Evolutionary conservation across 2,888 invertebrate species (phyloP).

Genomic region (Xylophagus ater): DNA sequence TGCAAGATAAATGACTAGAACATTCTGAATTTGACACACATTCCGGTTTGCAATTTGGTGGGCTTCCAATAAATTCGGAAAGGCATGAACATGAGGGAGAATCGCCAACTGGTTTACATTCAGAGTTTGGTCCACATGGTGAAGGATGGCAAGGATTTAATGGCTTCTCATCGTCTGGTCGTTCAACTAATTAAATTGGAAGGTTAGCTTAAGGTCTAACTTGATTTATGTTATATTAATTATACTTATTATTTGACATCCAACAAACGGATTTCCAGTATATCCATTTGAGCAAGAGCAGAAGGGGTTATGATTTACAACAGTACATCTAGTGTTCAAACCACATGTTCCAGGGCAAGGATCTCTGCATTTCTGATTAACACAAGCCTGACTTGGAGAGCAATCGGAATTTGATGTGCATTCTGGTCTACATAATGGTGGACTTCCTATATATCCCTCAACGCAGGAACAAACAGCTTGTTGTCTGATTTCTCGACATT

Average conservation of each 20-base stretch:
- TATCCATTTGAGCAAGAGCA: constrained; percentile 59
- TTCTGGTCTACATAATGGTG: constrained; percentile 67
- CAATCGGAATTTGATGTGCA: constrained; percentile 72
- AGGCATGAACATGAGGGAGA: constrained; percentile 65
- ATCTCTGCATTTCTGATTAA: constrained; percentile 67
- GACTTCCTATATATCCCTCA: constrained; percentile 58
- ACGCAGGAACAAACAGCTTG: constrained; percentile 70
- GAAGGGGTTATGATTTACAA: constrained; percentile 67
- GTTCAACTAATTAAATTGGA: constrained; percentile 24
- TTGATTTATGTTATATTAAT: background rate
- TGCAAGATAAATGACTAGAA: constrained; percentile 53
- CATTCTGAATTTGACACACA: constrained; percentile 69
- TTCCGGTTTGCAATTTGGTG: constrained; percentile 61
- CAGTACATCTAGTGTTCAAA: constrained; percentile 55
- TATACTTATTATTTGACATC: constrained; percentile 54
- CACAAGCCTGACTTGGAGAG: constrained; percentile 59
- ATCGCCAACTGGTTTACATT: constrained; percentile 46
- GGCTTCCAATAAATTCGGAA: constrained; percentile 52
- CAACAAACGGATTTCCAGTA: constrained; percentile 63
- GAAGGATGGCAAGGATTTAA: constrained; percentile 42
- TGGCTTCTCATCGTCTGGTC: constrained; percentile 21
- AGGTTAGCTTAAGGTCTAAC: background rate
- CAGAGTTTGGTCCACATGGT: constrained; percentile 45
- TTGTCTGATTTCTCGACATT: constrained; percentile 57
- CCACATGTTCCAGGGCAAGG: constrained; percentile 72